These are phyloP conservation scores for Agraylea sexmaculata DNA, from an alignment of 1,140 invertebrate species.

Conservation along the genomic window DNA sequence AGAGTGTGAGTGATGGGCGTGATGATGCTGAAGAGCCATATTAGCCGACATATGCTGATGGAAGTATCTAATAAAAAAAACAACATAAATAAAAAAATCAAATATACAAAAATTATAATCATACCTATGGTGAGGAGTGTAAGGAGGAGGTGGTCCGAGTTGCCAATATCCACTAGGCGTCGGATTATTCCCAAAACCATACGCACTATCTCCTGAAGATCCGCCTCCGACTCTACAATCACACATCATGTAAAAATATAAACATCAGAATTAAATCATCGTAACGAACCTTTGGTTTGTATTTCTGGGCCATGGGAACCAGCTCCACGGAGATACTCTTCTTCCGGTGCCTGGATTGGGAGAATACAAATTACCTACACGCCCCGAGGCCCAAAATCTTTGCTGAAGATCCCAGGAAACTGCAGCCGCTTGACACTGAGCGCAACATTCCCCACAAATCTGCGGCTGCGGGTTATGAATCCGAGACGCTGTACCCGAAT, in stretches of 20 bases:
- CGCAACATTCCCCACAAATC: constrained; percentile 54
- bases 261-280: neutral
- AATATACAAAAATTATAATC: constrained; percentile 5
- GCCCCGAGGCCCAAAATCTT: constrained; percentile 39
- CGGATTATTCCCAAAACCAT: constrained; percentile 31
- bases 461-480: constrained; percentile 31
- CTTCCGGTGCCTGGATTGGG: constrained; percentile 55
- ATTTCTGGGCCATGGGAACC: constrained; percentile 37
- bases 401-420: constrained; percentile 37
- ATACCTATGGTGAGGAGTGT: constrained; percentile 37
- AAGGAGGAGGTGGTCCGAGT: constrained; percentile 35
- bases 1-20: no score
- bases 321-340: constrained; percentile 36
- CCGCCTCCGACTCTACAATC: constrained; percentile 26
- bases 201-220: constrained; percentile 37
- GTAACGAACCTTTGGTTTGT: constrained; percentile 38
- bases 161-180: constrained; percentile 21
- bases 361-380: constrained; percentile 65
- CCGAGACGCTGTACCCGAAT: constrained; percentile 32
- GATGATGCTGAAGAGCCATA: neutral
- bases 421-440: constrained; percentile 52
- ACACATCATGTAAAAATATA: constrained; percentile 1
- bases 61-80: constrained; percentile 12
- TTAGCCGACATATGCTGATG: constrained; percentile 12
- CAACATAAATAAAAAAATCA: neutral